These are phyloP conservation scores for Takifugu rubripes DNA, from an alignment of 2,797 vertebrate species.

Conservation along the genomic window DNA sequence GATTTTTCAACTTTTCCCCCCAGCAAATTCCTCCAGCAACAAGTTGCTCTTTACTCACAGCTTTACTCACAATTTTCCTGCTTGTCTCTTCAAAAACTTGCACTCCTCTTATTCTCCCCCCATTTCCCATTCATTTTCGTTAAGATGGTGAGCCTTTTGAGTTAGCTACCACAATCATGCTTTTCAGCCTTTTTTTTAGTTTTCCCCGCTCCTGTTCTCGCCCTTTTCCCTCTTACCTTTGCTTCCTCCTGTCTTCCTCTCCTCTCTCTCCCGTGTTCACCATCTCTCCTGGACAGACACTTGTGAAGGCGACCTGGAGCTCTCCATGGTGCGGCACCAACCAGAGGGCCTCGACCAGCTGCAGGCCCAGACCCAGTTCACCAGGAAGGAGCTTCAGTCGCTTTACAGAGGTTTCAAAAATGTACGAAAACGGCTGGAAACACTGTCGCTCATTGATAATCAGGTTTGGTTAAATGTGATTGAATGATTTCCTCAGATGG, in stretches of 20 bases:
- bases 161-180: slow-evolving; percentile 12
- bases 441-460: not conserved
- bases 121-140: slow-evolving; percentile 18
- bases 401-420: slow-evolving; percentile 96
- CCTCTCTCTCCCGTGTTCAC: slow-evolving; percentile 4
- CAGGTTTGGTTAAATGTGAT: no score
- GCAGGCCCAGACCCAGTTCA: slow-evolving; percentile 89
- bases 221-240: slow-evolving; percentile 30
- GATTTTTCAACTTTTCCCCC: not conserved
- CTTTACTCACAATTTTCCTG: not conserved
- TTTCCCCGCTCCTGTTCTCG: slow-evolving; percentile 1
- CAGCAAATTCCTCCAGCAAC: slow-evolving; percentile 1
- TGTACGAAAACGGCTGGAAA: slow-evolving; percentile 64
- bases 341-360: slow-evolving; percentile 90
- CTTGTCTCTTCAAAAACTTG: not conserved
- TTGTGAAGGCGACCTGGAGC: slow-evolving; percentile 83
- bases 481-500: no score
- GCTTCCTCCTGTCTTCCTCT: slow-evolving; percentile 24
- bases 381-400: slow-evolving; percentile 88
- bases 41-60: not conserved
- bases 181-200: slow-evolving; percentile 24
- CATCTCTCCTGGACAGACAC: slow-evolving; percentile 73
- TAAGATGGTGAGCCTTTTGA: slow-evolving; percentile 60
- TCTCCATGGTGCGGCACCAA: slow-evolving; percentile 84
- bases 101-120: slow-evolving; percentile 22